Evolutionary conservation across 2,113 vertebrate species (phyloP).

Genomic region (Gallinago paraguaiae): DNA sequence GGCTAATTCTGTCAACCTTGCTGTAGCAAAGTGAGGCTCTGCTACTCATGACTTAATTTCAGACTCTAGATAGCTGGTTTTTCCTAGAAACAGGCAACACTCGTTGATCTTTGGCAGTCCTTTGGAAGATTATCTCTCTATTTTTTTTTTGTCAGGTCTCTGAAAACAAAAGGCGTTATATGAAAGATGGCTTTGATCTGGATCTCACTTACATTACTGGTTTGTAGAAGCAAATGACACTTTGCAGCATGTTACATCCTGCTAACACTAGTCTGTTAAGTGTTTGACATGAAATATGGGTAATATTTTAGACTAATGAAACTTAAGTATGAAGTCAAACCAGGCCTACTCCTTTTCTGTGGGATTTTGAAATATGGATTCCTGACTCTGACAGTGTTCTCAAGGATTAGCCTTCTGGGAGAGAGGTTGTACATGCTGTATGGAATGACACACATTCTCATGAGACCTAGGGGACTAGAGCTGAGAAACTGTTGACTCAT

Average conservation of each 20-base stretch:
- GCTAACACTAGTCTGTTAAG: not conserved
- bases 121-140: not conserved
- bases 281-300: not conserved
- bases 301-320: not conserved
- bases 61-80: not conserved
- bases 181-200: conserved; percentile 94
- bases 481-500: not conserved
- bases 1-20: not conserved
- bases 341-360: not conserved
- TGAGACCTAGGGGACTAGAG: not conserved
- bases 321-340: not conserved
- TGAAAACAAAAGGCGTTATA: conserved; percentile 93
- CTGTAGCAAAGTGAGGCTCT: not conserved
- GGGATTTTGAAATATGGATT: not conserved
- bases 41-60: not conserved
- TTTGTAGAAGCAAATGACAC: conserved; percentile 51
- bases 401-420: not conserved
- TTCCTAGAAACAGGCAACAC: not conserved
- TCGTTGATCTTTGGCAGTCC: not conserved
- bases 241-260: not conserved
- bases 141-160: conserved; percentile 80
- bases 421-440: not conserved
- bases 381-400: not conserved
- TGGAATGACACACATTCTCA: not conserved
- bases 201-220: conserved; percentile 97